Conservation (phyloP, 2,888 invertebrate genomes). For the Aphidoletes aphidimyza region DNA sequence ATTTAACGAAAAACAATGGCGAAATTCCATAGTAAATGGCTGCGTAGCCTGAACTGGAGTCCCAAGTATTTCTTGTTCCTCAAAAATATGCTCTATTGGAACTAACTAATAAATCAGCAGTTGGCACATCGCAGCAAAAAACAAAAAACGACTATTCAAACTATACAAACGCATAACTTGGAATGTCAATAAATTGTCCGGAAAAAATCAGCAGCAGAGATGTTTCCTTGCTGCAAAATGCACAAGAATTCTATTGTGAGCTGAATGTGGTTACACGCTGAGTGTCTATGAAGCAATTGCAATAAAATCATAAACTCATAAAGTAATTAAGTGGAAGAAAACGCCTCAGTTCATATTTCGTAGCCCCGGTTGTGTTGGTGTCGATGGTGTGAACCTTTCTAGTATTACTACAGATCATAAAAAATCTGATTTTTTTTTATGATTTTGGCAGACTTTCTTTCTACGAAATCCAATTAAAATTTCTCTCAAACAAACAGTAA, state of each 20-base stretch:
- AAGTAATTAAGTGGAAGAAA: neutral
- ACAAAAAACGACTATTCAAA: no score
- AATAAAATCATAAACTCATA: conserved; percentile 50
- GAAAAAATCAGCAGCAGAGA: neutral
- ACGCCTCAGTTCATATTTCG: neutral
- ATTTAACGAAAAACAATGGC: no score
- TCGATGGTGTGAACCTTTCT: neutral
- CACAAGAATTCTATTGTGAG: neutral
- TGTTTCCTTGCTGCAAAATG: neutral
- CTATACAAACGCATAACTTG: neutral
- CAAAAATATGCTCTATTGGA: neutral
- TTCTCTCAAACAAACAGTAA: conserved; percentile 16
- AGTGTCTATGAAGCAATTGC: neutral
- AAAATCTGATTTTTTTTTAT: neutral
- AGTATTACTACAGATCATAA: no score
- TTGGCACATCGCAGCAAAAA: no score
- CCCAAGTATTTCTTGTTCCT: neutral
- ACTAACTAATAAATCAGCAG: no score
- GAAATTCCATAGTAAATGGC: no score
- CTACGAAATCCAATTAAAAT: neutral
- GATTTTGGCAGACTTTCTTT: neutral
- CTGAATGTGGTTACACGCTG: conserved; percentile 21
- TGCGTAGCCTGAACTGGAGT: neutral
- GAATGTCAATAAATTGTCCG: neutral
- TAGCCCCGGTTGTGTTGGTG: neutral